Conservation (phyloP, 1,140 invertebrate genomes). For the Steinernema feltiae region DNA sequence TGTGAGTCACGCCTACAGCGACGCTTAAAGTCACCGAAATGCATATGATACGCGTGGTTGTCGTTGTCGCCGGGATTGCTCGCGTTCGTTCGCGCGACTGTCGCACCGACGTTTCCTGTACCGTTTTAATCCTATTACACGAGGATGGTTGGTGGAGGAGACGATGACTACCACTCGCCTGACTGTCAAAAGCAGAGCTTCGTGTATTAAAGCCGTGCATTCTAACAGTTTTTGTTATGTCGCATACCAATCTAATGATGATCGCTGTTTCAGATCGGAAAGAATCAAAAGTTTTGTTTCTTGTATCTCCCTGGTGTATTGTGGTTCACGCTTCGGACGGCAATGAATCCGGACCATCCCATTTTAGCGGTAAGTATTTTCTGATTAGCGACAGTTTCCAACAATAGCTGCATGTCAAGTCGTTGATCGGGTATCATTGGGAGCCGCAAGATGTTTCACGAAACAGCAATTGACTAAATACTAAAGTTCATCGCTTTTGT, state of each 20-base stretch:
- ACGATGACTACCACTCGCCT: background rate
- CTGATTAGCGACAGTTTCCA: too few species aligned
- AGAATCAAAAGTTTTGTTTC: background rate
- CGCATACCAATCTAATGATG: too few species aligned
- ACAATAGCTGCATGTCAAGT: too few species aligned
- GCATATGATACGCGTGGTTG: background rate
- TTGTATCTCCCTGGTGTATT: background rate
- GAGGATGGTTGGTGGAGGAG: background rate
- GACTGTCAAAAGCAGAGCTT: background rate
- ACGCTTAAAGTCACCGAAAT: background rate
- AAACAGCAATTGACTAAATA: too few species aligned
- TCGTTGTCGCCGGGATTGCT: background rate
- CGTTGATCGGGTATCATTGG: too few species aligned
- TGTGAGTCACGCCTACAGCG: constrained; percentile 7
- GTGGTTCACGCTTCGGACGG: background rate
- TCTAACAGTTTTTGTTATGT: background rate
- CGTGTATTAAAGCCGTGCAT: background rate
- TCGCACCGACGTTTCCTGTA: background rate
- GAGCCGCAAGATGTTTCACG: too few species aligned
- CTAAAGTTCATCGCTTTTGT: too few species aligned
- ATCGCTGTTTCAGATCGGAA: constrained; percentile 1
- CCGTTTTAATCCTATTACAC: constrained; percentile 15
- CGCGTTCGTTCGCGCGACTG: constrained; percentile 2
- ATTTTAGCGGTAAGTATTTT: background rate
- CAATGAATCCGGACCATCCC: constrained; percentile 10